phyloP scores from a whole-genome alignment of 2,797 vertebrate species.

The Crocodylus rhombifer region DNA sequence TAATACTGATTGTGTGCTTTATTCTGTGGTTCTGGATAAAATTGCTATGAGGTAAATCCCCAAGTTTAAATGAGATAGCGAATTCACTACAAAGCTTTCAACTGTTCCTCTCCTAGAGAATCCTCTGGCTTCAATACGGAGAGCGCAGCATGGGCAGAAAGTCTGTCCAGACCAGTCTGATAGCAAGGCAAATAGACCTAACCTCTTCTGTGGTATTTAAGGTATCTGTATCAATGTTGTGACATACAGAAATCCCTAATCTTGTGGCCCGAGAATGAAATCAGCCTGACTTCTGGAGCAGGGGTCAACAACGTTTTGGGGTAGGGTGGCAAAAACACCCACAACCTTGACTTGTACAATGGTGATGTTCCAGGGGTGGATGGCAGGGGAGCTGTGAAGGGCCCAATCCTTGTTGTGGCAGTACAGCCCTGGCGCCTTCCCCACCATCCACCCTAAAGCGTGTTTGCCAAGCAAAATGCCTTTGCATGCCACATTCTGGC shows the following conservation, averaged over 20 bases:
- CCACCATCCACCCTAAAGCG: too few species aligned
- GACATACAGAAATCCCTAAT: background rate
- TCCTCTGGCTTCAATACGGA: background rate
- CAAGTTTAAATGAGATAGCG: background rate
- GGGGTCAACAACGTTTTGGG: background rate
- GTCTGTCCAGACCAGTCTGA: background rate
- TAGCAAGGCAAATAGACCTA: background rate
- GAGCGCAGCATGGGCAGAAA: background rate
- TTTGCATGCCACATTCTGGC: too few species aligned
- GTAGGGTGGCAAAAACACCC: too few species aligned
- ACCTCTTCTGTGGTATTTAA: background rate
- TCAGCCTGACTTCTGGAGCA: background rate
- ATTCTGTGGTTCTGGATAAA: constrained; percentile 1
- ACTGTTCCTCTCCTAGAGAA: too few species aligned
- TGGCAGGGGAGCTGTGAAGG: too few species aligned
- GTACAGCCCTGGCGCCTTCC: too few species aligned
- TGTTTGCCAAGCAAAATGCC: too few species aligned
- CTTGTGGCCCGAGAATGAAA: background rate
- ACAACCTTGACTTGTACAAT: too few species aligned
- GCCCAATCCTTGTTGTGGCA: too few species aligned
- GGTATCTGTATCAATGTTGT: background rate
- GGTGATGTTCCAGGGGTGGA: too few species aligned
- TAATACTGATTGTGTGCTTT: background rate
- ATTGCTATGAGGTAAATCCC: background rate
- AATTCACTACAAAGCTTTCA: background rate